Evolutionary conservation across 2,113 vertebrate species (phyloP), one percentile per base, ranked within the genome.

Genomic region (Elachura formosa): DNA sequence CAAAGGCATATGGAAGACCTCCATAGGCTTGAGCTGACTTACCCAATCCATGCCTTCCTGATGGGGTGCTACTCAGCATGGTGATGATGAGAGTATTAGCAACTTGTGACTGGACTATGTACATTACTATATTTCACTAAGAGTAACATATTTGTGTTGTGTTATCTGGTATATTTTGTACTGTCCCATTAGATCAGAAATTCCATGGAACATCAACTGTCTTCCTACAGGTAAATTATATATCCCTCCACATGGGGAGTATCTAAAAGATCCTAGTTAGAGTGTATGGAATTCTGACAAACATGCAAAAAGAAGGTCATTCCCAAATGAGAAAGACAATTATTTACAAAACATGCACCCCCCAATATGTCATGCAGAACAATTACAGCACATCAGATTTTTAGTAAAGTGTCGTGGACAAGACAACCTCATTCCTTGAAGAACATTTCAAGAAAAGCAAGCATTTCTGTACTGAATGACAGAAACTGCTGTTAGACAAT

Each of bases 1-100:
- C 6, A 55, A 46, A 71, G 38, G 1, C 22, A 63, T 73, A 84
- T 24, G 2, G 2, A 67, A 21, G 9, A 48, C 13, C 31, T 51
- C 29, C 29, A 34, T 0, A 8, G 15, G 11, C 25, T 56, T 78
- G 24, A 82, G 25, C 29, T 56, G 45, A 20, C 21, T 87, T 43
- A 29, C 6, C 6, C 3, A 11, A 23, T 13, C 26, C 2, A 2
- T 25, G 33, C 4, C 5, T 52, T 78, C 31, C 38, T 66, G 34
- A 23, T 0, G 14, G 4, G 5, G 5, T 7, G 6, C 26, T 29
- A 5, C 5, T 18, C 24, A 62, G 31, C 22, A 26, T 3, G 1
- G 3, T n/a, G 43, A 40, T 9, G 9, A 24, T 40, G 18, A 78
- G 22, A 48, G 16, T 5, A 8, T 51, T 34, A 14, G 0, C 71